Base-by-base conservation (phyloP, 2,888 invertebrate species). In the Cephonodes hylas region DNA sequence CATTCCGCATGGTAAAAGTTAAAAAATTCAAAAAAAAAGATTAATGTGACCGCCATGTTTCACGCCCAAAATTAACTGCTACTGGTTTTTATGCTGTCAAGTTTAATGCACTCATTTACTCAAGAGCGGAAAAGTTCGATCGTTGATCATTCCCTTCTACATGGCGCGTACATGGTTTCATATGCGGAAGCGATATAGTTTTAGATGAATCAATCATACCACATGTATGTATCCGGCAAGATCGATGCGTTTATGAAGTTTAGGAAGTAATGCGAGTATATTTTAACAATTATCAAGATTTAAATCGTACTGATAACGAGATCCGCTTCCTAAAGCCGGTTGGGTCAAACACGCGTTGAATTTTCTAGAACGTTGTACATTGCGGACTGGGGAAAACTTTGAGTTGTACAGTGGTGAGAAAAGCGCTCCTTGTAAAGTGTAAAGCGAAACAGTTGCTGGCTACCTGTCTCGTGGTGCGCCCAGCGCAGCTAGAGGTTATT, bases 401-500 rank as follows among this genome's bases (percentile, higher is more conserved):
- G 18, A n/a, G 23, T 25, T 1, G 27, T 42, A 13, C 38, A 18
- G n/a, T 23, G 1, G 38, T n/a, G 20, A 31, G 23, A 53, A 23
- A 34, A 10, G 31, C 20, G 44, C 53, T 56, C 63, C 5, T 53
- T 85, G 82, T 76, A 79, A 67, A 68, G 70, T 66, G 68, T 66
- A 65, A 67, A 65, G 63, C 70, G 76, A 71, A 74, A 75, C 71
- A 75, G 77, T 77, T 73, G 70, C 71, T 71, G 67, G 73, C 71
- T 79, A 81, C 78, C 75, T 74, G 68, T 79, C 76, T 77, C 77
- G 77, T 80, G 78, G 80, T 83, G 79, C 78, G 75, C 76, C 80
- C 71, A 71, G 75, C 77, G 76, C 74, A 75, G 73, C 79, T 81
- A 84, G 83, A 91, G 90, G 91, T 91, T 92, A 81, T 91, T 92